Base-by-base conservation (phyloP, 2,888 invertebrate species). In the Tetramorium bicarinatum region DNA sequence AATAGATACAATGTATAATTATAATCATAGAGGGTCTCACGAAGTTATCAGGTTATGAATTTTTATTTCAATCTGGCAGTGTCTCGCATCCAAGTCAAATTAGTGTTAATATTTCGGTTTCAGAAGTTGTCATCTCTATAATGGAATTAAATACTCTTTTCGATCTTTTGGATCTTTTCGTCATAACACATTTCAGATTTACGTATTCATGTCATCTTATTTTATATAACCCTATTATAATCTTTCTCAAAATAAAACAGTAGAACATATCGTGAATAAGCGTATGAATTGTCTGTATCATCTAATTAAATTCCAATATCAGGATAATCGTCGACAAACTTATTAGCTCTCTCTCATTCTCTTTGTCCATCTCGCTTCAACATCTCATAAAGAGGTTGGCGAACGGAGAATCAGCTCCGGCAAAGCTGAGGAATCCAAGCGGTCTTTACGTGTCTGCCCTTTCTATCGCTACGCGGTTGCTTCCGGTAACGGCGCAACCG, bases 401-500 rank as follows among this genome's bases (percentile, higher is more conserved):
- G 72, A 80, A 13, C 79, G 59, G 56, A 79, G 47, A 79, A 71
- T 79, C 41, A 38, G 79, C 79, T 61, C 18, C 25, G 34, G 59
- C 25, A 62, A 76, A 64, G 25, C 59, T 38, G 59, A 38, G 67
- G 79, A 72, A 80, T 80, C 47, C 59, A 72, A 59, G 47, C 47
- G 72, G 47, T 71, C 77, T 69, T 79, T 59, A 71, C 72, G 47
- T 52, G 59, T 72, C 59, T 80, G 72, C 59, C 18, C 59, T 72
- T 80, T 61, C 79, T 59, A 79, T 71, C 77, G 49, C 25, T 69
- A 49, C 21, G 54, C 44, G 62, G 54, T 52, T 74, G 64, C 76
- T 76, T 82, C 81, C 76, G 76, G 81, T 64, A 64, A 75, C 52
- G 75, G 81, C 34, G 62, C 75, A 64, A 41, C 76, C n/a, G 61